Percentiles rank a stretch among this genome's conserved stretches.
phyloP scores from a whole-genome alignment of 2,888 invertebrate species.

The Andrena bicolor region DNA sequence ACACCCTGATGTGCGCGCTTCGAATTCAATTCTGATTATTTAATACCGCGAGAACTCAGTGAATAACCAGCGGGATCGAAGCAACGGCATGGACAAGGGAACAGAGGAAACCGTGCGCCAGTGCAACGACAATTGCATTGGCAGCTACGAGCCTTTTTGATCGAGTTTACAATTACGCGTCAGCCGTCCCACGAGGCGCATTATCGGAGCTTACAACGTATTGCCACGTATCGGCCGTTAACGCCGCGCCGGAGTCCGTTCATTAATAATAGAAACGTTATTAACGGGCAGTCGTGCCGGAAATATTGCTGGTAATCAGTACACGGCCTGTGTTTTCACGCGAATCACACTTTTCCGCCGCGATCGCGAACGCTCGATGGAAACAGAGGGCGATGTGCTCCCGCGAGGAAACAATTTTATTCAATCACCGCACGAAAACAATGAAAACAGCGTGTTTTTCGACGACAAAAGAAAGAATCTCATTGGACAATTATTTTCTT shows the following conservation, averaged over 20 bases:
- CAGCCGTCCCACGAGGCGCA: slow-evolving; percentile 58
- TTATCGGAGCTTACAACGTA: slow-evolving; percentile 63
- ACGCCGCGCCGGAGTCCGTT: slow-evolving; percentile 61
- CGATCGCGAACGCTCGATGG: not conserved
- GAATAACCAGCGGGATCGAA: slow-evolving; percentile 31
- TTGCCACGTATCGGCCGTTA: slow-evolving; percentile 60
- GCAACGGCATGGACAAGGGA: slow-evolving; percentile 20
- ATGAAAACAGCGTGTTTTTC: too few species aligned
- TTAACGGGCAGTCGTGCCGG: slow-evolving; percentile 68
- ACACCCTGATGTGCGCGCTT: slow-evolving; percentile 3
- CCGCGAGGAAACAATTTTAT: not conserved
- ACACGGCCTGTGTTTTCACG: slow-evolving; percentile 49
- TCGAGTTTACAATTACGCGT: slow-evolving; percentile 70
- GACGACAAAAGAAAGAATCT: too few species aligned
- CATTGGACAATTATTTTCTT: too few species aligned
- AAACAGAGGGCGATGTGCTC: not conserved
- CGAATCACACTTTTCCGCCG: slow-evolving; percentile 8
- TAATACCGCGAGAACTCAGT: slow-evolving; percentile 38
- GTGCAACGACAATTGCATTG: slow-evolving; percentile 53
- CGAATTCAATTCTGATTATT: slow-evolving; percentile 46
- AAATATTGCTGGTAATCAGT: slow-evolving; percentile 68
- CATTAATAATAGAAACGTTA: slow-evolving; percentile 75
- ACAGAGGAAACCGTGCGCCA: not conserved
- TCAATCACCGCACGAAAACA: not conserved
- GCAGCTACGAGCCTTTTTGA: slow-evolving; percentile 57